phyloP scores from a whole-genome alignment of 2,888 invertebrate species.

The Punctoribates punctum region DNA sequence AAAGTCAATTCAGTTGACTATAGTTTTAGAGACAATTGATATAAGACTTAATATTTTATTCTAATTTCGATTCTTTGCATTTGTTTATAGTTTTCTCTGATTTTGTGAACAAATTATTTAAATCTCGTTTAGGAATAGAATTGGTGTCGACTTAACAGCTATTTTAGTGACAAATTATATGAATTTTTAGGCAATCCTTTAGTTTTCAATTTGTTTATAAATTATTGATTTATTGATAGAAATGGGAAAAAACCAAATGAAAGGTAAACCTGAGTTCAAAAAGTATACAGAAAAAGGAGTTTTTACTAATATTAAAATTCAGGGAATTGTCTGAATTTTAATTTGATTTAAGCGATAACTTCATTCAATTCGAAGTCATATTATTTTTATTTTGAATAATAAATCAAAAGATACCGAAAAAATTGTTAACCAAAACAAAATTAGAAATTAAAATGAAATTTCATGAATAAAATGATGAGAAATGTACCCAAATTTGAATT shows the following conservation, averaged over 20 bases:
- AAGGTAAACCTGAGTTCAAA: neutral
- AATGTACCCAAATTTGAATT: neutral
- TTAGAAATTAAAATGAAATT: neutral
- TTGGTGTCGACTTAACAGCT: neutral
- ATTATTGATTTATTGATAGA: conserved; percentile 4
- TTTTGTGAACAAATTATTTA: neutral
- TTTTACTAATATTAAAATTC: neutral
- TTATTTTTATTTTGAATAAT: conserved; percentile 11
- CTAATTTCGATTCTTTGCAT: neutral
- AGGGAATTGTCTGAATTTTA: conserved; percentile 1
- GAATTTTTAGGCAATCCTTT: neutral
- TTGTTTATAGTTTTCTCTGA: neutral
- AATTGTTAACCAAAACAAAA: neutral
- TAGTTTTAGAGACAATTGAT: no score
- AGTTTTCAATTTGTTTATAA: neutral
- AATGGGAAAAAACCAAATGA: neutral
- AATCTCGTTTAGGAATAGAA: neutral
- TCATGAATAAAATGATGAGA: conserved; percentile 21
- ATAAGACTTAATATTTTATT: neutral
- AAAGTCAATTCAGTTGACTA: no score
- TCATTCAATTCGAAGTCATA: neutral
- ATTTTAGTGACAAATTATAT: neutral
- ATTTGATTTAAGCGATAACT: neutral
- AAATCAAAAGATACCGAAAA: neutral
- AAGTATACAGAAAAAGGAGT: neutral